phyloP scores from a whole-genome alignment of 2,888 invertebrate genomes.

The Polydrusus pterygomalis region DNA sequence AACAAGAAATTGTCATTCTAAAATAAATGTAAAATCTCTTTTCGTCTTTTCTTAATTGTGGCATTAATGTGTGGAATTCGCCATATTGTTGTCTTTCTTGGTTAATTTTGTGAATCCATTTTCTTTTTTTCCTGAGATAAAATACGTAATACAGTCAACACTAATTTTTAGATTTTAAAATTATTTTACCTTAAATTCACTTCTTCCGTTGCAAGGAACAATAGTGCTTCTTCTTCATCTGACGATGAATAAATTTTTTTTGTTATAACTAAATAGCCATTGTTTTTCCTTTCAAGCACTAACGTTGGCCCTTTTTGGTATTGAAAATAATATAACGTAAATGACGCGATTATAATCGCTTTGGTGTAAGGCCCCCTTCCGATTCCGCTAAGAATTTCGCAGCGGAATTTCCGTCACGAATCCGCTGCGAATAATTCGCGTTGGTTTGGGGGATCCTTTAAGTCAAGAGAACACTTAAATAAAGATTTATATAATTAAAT shows the following conservation, averaged over 20 bases:
- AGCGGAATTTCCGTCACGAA: background rate
- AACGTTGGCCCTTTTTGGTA: no score
- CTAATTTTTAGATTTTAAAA: background rate
- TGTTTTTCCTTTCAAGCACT: no score
- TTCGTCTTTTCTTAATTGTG: conserved; percentile 26
- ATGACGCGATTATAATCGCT: background rate
- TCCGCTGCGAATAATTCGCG: background rate
- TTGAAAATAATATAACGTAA: no score
- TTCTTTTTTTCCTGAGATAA: conserved; percentile 26
- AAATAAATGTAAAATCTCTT: conserved; percentile 46
- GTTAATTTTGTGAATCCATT: conserved; percentile 26
- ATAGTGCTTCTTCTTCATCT: no score
- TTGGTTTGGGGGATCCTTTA: background rate
- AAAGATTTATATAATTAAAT: no score
- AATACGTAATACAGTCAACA: background rate
- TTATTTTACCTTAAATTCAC: background rate
- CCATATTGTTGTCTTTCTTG: conserved; percentile 13
- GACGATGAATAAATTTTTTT: no score
- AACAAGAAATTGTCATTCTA: conserved; percentile 42
- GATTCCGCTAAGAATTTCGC: background rate
- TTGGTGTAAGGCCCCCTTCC: background rate
- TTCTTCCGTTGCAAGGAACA: background rate
- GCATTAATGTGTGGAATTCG: conserved; percentile 36
- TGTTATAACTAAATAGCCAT: no score
- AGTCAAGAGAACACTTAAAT: no score